These are phyloP conservation scores for Cisticola juncidis DNA, from an alignment of 2,113 vertebrate species.

Conservation along the genomic window DNA sequence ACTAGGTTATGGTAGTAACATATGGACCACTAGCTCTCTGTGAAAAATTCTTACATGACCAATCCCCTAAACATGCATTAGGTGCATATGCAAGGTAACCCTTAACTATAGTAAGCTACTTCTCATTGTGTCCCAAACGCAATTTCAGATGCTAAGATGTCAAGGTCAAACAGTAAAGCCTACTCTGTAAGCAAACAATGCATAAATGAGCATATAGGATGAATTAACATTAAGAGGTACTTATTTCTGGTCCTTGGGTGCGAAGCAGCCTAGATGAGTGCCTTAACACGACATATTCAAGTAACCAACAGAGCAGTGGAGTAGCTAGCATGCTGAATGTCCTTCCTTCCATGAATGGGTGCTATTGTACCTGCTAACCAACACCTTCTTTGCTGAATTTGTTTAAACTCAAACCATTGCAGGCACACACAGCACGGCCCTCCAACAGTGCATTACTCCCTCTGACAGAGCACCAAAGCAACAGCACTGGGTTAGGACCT, in stretches of 20 bases:
- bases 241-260: background rate
- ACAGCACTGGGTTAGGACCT: background rate
- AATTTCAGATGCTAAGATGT: background rate
- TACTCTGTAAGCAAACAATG: background rate
- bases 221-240: background rate
- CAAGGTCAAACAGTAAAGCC: background rate
- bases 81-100: background rate
- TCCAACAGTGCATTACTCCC: background rate
- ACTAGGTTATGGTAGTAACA: background rate
- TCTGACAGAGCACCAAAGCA: background rate
- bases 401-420: background rate
- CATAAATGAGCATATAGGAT: background rate
- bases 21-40: background rate
- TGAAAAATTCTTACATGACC: background rate
- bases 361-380: background rate
- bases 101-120: background rate
- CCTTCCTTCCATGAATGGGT: accelerated
- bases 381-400: background rate
- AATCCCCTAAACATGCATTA: background rate
- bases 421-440: background rate
- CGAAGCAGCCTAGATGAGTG: background rate
- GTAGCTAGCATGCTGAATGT: background rate
- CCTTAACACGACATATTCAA: background rate
- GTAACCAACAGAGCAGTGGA: background rate
- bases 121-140: background rate